Evolutionary conservation across 2,113 vertebrate genomes (phyloP).

Genomic region (Pelobates fuscus): DNA sequence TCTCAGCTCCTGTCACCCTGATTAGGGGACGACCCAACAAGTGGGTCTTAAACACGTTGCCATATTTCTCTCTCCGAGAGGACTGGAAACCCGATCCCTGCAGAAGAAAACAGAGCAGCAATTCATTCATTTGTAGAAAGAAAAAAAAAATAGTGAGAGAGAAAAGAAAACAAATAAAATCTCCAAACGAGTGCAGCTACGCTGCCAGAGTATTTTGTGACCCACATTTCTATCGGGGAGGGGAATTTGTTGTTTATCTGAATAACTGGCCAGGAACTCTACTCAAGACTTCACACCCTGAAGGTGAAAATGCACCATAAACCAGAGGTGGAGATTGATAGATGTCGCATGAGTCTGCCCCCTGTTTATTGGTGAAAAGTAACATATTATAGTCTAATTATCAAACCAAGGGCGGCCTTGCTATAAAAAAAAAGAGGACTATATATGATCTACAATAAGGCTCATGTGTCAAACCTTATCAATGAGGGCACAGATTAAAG

Average conservation of each 20-base stretch:
- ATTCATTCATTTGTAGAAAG: background rate
- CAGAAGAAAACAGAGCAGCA: background rate
- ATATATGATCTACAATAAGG: too few species aligned
- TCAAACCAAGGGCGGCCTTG: too few species aligned
- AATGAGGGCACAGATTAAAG: too few species aligned
- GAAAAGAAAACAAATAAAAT: conserved; percentile 15
- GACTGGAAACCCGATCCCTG: conserved; percentile 82
- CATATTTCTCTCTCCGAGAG: conserved; percentile 82
- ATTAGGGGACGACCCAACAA: conserved; percentile 90
- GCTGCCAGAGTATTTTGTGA: background rate
- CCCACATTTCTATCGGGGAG: conserved; percentile 14
- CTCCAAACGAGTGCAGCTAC: too few species aligned
- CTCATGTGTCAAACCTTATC: too few species aligned
- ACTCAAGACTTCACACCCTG: background rate
- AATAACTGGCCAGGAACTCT: background rate
- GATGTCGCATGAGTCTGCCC: background rate
- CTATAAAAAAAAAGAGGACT: too few species aligned
- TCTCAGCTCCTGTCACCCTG: conserved; percentile 91
- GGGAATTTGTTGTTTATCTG: background rate
- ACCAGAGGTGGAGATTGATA: background rate
- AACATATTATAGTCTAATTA: too few species aligned
- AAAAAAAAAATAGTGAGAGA: background rate
- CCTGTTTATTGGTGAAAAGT: too few species aligned
- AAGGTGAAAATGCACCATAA: background rate
- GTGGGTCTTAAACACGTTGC: conserved; percentile 96